Base-by-base conservation (phyloP, 2,113 vertebrate species). In the Casuarius casuarius region DNA sequence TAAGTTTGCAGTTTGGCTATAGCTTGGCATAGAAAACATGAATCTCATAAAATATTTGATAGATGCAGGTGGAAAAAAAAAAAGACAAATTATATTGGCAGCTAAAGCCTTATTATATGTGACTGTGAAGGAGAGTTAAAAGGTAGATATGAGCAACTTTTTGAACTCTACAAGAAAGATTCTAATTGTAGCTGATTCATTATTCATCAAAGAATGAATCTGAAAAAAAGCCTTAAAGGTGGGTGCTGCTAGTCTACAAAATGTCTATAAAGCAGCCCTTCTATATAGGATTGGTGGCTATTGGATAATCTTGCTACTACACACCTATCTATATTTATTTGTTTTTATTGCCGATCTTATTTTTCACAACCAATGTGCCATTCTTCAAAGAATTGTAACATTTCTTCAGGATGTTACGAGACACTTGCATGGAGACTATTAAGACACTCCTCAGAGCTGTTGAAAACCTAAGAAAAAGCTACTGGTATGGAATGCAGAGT, bases 151-250 rank as follows among this genome's bases (percentile, higher is more conserved):
- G 65, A 89, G 61, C 48, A 92, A 86, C 38, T 93, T 91, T 80
- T 89, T 88, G 79, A 90, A 74, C 29, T 82, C 38, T 78, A 44
- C 52, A 70, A 70, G 85, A 38, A 94, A 93, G 46, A 70, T 28
- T 83, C 26, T 67, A 80, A 88, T 90, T 83, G 59, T 68, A 81
- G 28, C 33, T 59, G 40, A 58, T 94, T 96, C 38, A 81, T 97
- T 95, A 95, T 93, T 96, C 76, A 96, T 93, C 95, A 94, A 78
- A 93, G 72, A 92, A 63, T 18, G 28, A 74, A 63, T 74, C n/a
- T 81, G 63, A 90, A 83, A 79, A 89, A 62, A 56, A 42, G n/a
- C 6, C 13, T 58, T 92, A 76, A 87, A 89, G 92, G 23, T 92
- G 78, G 70, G 33, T 66, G 33, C 13, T 62, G 26, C 10, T 23